Conservation (phyloP, 2,888 invertebrate genomes). For the Ophion obscuratus region DNA sequence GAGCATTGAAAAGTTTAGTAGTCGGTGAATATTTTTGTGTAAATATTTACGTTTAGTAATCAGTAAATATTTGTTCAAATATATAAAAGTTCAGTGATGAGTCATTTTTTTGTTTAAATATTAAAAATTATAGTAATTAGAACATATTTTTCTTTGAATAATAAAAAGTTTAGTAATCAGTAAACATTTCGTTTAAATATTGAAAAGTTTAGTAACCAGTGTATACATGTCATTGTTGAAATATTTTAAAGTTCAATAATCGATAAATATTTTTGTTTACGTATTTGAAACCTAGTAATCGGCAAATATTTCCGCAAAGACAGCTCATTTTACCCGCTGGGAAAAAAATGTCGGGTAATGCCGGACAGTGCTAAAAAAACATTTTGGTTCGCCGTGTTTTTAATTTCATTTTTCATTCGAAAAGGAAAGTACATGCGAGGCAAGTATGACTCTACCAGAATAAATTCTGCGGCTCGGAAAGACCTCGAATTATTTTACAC, state of each 20-base stretch:
- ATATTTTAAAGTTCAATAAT: too few species aligned
- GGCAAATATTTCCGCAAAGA: not conserved
- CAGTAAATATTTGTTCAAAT: not conserved
- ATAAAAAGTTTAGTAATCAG: too few species aligned
- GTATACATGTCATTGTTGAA: too few species aligned
- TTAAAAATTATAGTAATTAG: too few species aligned
- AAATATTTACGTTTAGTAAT: not conserved
- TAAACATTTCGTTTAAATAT: too few species aligned
- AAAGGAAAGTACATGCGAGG: not conserved
- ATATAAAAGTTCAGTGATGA: too few species aligned
- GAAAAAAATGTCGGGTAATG: not conserved
- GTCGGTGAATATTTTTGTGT: not conserved
- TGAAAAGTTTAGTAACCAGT: too few species aligned
- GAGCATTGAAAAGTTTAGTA: not conserved
- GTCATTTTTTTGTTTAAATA: too few species aligned
- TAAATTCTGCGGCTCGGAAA: not conserved
- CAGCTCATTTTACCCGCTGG: too few species aligned
- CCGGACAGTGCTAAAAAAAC: not conserved
- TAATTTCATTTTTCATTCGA: not conserved
- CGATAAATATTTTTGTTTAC: not conserved
- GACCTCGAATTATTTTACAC: slow-evolving; percentile 48
- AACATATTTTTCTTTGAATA: too few species aligned
- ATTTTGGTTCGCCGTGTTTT: not conserved
- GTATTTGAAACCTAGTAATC: not conserved
- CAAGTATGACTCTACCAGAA: not conserved